phyloP scores from a whole-genome alignment of 2,888 invertebrate species.

The Meliscaeva auricollis region DNA sequence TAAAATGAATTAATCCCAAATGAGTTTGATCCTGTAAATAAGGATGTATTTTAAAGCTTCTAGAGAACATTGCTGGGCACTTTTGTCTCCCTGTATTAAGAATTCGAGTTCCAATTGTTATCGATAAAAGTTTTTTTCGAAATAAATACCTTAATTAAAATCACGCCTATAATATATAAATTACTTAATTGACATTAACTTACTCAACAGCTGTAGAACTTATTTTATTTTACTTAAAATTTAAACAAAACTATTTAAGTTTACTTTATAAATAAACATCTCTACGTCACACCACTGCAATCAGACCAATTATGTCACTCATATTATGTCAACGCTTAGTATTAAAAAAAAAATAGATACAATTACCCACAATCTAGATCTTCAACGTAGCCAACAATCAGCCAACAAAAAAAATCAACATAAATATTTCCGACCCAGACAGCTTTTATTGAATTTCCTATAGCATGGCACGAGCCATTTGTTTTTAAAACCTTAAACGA shows the following conservation, averaged over 20 bases:
- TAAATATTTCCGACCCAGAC: slow-evolving; percentile 25
- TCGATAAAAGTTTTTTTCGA: too few species aligned
- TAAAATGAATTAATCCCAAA: too few species aligned
- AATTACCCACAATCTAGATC: slow-evolving; percentile 12
- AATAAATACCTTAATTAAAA: too few species aligned
- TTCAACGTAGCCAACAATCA: not conserved
- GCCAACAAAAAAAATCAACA: not conserved
- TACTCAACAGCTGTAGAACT: too few species aligned
- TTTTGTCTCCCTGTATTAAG: too few species aligned
- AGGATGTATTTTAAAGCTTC: too few species aligned
- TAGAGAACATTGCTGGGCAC: too few species aligned
- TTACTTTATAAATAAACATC: not conserved
- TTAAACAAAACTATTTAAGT: slow-evolving; percentile 5
- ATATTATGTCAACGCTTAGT: slow-evolving; percentile 9
- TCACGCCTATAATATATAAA: too few species aligned
- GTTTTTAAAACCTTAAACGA: slow-evolving; percentile 18
- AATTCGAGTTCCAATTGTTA: too few species aligned
- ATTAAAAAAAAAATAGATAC: slow-evolving; percentile 18
- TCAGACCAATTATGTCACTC: not conserved
- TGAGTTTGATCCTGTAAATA: too few species aligned
- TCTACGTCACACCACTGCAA: not conserved
- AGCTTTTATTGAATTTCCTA: slow-evolving; percentile 22
- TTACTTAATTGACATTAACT: too few species aligned
- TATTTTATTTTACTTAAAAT: not conserved
- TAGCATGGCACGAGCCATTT: slow-evolving; percentile 58